Evolutionary conservation across 2,888 invertebrate genomes (phyloP), one percentile per base, ranked within the genome.

Genomic region (Melipona bicolor): DNA sequence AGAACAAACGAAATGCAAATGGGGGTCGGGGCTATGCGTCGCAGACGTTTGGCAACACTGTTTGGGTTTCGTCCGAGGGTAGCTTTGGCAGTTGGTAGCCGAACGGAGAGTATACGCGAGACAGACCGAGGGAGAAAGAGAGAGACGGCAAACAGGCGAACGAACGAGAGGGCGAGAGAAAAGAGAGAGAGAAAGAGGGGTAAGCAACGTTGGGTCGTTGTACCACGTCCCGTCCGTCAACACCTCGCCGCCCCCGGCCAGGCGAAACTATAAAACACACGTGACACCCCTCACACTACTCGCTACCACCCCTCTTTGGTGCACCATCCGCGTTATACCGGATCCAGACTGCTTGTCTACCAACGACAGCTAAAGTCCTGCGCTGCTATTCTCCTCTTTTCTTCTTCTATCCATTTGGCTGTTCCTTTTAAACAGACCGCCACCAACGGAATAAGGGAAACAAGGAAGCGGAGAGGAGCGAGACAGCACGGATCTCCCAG

Each of bases 11-110:
- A 93, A 94, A 94, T 93, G 94, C 92, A 93, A 93, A 94, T 93
- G 92, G 92, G 91, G 91, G 90, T 90, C 91, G 90, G 90, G 88
- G 91, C 91, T 91, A 89, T 88, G 91, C 91, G 92, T 92, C 90
- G 91, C 92, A 92, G 92, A 94, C 92, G 91, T 93, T 94, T 94
- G 93, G 93, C 93, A 94, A 94, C 94, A 92, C 92, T 92, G 93
- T 92, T 93, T 93, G 92, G 91, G 90, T 91, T 91, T 92, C 89
- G 90, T 91, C 86, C 86, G 89, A 88, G 90, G 90, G 88, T 88
- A 89, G 90, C 89, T 90, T 86, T 90, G 91, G 91, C 91, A 91
- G 92, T 91, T 90, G 91, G 92, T 90, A 89, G 89, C 88, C 88
- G 87, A 87, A 91, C 90, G 88, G 88, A 88, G 91, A 88, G 87